phyloP scores from a whole-genome alignment of 2,113 vertebrate genomes.

The Eidolon helvum region DNA sequence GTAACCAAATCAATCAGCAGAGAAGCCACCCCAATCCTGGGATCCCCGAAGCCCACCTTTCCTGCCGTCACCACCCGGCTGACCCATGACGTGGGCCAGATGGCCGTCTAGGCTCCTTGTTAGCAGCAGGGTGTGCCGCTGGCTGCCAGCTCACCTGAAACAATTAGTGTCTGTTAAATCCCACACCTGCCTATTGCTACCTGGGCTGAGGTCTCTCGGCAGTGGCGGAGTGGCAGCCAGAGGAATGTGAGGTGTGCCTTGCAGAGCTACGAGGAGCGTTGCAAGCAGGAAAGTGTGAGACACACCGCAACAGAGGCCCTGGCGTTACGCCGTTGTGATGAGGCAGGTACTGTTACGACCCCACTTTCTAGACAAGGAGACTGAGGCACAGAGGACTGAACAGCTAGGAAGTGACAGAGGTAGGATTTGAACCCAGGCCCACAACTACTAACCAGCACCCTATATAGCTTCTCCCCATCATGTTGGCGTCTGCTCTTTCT shows the following conservation, averaged over 20 bases:
- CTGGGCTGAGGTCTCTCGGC: background rate
- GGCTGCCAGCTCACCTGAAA: slow-evolving; percentile 1
- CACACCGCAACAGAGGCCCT: background rate
- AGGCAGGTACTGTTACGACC: background rate
- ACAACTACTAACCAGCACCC: background rate
- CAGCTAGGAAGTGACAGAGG: background rate
- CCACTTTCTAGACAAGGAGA: background rate
- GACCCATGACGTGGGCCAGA: background rate
- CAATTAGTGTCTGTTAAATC: slow-evolving; percentile 15
- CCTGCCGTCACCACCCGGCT: background rate
- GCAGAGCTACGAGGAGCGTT: background rate
- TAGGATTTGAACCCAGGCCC: background rate
- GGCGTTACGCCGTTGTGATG: too few relatives aligned
- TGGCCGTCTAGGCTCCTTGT: slow-evolving; percentile 43
- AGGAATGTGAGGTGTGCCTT: background rate
- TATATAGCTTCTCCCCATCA: background rate
- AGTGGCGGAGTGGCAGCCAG: background rate
- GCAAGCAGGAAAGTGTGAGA: background rate
- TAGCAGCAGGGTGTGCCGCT: slow-evolving; percentile 25
- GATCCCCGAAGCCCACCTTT: background rate
- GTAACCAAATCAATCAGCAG: fast-evolving
- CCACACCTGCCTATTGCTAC: background rate
- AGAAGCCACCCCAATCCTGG: background rate
- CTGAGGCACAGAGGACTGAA: background rate
- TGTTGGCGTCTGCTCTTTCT: background rate